Percentiles rank a stretch among this genome's conserved stretches.
These are phyloP conservation scores for Tyto alba DNA, from an alignment of 2,113 vertebrate genomes.

Conservation along the genomic window DNA sequence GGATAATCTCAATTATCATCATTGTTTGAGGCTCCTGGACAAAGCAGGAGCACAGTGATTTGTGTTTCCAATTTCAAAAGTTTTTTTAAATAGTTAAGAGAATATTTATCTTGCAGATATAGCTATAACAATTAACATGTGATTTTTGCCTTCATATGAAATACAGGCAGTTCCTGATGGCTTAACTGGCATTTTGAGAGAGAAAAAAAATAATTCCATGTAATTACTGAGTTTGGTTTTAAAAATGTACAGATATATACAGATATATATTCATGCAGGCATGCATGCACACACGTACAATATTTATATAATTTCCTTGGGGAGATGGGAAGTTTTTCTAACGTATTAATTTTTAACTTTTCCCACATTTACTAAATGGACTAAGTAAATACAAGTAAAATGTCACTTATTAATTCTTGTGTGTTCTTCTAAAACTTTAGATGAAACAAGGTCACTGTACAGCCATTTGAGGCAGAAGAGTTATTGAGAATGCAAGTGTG, in stretches of 20 bases:
- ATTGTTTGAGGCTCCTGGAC: not conserved
- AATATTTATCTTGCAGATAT: not conserved
- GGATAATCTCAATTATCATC: not conserved
- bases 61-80: not conserved
- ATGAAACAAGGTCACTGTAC: not conserved
- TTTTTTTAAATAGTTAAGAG: not conserved
- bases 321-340: not conserved
- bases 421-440: not conserved
- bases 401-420: not conserved
- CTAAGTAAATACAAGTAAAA: not conserved
- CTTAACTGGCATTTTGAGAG: not conserved
- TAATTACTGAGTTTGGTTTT: not conserved
- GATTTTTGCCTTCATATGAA: not conserved
- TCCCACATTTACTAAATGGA: not conserved
- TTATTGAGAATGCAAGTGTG: not conserved
- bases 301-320: not conserved
- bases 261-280: not conserved
- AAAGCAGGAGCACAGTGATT: not conserved
- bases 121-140: not conserved
- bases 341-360: not conserved
- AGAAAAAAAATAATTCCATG: not conserved
- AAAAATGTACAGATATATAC: not conserved
- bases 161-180: not conserved
- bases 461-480: not conserved
- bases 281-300: fast-evolving